phyloP scores from a whole-genome alignment of 2,888 invertebrate species.

The Cylindroiulus punctatus region DNA sequence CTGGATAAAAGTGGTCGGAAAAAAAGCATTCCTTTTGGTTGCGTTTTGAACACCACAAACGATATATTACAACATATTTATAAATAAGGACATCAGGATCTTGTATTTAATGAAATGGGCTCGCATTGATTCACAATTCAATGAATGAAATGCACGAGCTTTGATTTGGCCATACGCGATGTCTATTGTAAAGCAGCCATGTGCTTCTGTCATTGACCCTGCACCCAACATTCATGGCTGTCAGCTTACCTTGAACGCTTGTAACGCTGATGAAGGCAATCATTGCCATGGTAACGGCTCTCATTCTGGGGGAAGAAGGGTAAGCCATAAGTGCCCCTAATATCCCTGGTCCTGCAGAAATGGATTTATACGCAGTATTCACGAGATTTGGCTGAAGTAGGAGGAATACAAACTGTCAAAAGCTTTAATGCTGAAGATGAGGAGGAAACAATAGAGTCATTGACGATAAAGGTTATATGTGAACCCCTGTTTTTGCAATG shows the following conservation, averaged over 20 bases:
- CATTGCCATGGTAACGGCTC: constrained; percentile 26
- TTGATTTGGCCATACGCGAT: not conserved
- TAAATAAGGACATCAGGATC: no score
- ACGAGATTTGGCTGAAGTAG: not conserved
- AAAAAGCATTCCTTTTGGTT: no score
- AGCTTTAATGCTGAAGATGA: not conserved
- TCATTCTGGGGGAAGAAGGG: constrained; percentile 31
- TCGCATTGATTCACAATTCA: not conserved
- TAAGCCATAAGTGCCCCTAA: not conserved
- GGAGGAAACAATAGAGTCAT: not conserved
- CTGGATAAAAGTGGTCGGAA: no score
- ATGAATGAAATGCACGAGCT: not conserved
- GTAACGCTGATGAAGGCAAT: not conserved
- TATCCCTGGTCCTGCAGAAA: not conserved
- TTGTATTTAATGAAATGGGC: not conserved
- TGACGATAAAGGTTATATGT: not conserved
- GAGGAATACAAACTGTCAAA: not conserved
- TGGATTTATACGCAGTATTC: not conserved
- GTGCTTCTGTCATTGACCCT: not conserved
- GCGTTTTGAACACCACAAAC: no score
- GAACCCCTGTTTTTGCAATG: constrained; percentile 29
- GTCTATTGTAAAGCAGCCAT: not conserved
- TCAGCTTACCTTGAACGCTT: not conserved
- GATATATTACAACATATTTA: not conserved
- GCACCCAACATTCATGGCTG: not conserved